Conservation (phyloP, 2,797 vertebrate species). For the Sebastes kiyomatsui region DNA sequence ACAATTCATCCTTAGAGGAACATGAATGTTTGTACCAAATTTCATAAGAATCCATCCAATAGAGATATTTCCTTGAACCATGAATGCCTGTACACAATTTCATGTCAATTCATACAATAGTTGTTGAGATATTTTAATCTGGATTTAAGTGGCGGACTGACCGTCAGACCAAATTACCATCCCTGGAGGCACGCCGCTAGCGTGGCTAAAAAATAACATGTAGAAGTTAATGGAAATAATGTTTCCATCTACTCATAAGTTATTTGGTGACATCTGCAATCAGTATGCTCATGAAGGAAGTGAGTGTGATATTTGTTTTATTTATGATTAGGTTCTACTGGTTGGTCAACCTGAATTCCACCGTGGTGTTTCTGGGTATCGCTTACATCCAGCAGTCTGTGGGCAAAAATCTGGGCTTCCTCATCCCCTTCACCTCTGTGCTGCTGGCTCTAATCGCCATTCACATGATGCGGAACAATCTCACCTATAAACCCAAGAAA, state of each 20-base stretch:
- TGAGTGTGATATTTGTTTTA: not conserved
- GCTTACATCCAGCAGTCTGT: conserved; percentile 92
- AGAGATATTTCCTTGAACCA: not conserved
- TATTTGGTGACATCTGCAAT: not conserved
- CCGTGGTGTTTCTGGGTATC: conserved; percentile 91
- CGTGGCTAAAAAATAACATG: not conserved
- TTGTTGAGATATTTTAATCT: not conserved
- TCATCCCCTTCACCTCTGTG: conserved; percentile 90
- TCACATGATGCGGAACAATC: conserved; percentile 88
- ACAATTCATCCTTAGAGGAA: not conserved
- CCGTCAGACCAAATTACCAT: not conserved
- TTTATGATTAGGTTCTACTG: conserved; percentile 88
- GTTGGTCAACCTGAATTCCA: conserved; percentile 90
- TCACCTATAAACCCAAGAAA: conserved; percentile 89
- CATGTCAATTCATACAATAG: not conserved
- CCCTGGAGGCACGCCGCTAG: not conserved
- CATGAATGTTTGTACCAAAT: not conserved
- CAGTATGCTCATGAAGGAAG: not conserved
- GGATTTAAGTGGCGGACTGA: too few species aligned
- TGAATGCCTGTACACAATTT: not conserved
- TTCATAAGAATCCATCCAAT: not conserved
- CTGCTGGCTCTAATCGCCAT: conserved; percentile 88
- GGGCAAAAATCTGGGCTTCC: conserved; percentile 88
- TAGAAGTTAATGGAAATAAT: not conserved
- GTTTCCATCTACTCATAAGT: not conserved